A percentile compares a stretch with the other conserved stretches of the same genome.
Evolutionary conservation across 1,140 invertebrate species (phyloP).

Genomic region (Brachionus asplanchnoidis): DNA sequence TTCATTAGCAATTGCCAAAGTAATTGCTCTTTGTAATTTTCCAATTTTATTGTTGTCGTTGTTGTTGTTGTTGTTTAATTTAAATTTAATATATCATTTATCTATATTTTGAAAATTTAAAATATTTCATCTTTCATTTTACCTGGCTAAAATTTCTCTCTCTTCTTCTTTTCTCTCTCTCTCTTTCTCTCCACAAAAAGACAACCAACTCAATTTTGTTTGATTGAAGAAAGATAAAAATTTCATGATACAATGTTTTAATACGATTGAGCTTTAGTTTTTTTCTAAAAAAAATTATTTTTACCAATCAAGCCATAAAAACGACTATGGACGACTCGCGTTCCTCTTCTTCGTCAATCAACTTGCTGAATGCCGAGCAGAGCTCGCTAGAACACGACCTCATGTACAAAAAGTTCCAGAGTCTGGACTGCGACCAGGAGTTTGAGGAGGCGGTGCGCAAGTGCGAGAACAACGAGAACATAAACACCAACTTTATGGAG

Average conservation of each 20-base stretch:
- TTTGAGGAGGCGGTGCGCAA: neutral
- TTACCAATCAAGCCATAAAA: neutral
- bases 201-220: neutral
- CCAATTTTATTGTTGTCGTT: neutral
- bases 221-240: conserved; percentile 21
- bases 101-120: conserved; percentile 11
- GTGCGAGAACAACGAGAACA: conserved; percentile 19
- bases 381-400: neutral
- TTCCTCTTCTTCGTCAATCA: neutral
- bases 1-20: conserved; percentile 5
- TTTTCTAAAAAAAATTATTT: neutral
- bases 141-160: neutral
- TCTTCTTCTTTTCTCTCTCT: too few species aligned
- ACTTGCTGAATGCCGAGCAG: neutral
- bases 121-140: conserved; percentile 3
- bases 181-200: neutral
- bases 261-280: neutral
- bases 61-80: conserved; percentile 36
- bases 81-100: conserved; percentile 38
- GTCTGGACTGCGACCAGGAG: neutral
- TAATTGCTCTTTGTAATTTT: conserved; percentile 28
- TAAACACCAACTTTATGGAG: neutral
- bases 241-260: conserved; percentile 17
- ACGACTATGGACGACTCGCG: conserved; percentile 1
- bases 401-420: conserved; percentile 25